Evolutionary conservation across 2,113 vertebrate genomes (phyloP).

Genomic region (Stegastes partitus): DNA sequence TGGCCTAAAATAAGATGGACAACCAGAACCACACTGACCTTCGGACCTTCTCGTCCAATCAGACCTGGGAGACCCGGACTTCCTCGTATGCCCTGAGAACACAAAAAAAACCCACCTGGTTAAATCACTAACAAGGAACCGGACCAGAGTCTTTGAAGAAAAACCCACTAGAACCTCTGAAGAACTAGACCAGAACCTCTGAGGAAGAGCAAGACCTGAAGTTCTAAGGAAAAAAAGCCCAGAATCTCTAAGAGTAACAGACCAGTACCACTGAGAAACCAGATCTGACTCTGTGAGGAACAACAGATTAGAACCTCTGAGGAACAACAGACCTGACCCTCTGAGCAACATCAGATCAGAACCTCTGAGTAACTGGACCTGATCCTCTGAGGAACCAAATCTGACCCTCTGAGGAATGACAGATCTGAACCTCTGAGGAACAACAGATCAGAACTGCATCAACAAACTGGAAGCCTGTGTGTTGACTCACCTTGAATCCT

Average conservation of each 20-base stretch:
- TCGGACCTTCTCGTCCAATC: conserved; percentile 77
- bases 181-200: neutral
- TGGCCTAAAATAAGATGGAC: neutral
- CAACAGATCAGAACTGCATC: neutral
- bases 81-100: conserved; percentile 71
- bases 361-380: neutral
- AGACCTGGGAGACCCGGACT: conserved; percentile 79
- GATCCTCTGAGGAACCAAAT: neutral
- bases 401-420: too few relatives aligned
- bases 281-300: too few relatives aligned
- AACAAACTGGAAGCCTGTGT: neutral
- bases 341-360: accelerated
- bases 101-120: conserved; percentile 20
- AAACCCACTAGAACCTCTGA: neutral
- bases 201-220: neutral
- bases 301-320: neutral
- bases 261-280: too few relatives aligned
- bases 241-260: too few relatives aligned
- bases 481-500: conserved; percentile 65
- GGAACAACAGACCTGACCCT: neutral
- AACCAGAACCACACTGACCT: conserved; percentile 63
- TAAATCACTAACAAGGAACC: neutral
- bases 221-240: too few relatives aligned
- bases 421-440: neutral
- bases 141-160: neutral